These are phyloP conservation scores for Heptranchias perlo DNA, from an alignment of 2,113 vertebrate species.

Conservation along the genomic window DNA sequence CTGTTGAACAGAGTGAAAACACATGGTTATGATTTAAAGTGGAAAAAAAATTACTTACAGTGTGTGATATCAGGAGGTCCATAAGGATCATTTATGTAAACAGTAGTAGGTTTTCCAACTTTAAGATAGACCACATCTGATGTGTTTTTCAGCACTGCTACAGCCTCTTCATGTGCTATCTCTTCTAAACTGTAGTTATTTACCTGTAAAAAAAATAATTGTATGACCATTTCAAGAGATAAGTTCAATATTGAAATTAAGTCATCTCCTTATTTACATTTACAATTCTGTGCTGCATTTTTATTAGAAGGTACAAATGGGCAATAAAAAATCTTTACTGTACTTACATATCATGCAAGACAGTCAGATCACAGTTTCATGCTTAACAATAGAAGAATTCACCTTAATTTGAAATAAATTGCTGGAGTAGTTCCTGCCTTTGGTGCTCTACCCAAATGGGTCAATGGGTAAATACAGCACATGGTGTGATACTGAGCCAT, in stretches of 20 bases:
- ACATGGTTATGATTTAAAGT: neutral
- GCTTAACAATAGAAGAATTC: neutral
- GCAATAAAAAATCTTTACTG: neutral
- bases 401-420: neutral
- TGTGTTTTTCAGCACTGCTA: slow-evolving; percentile 93
- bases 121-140: slow-evolving; percentile 91
- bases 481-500: too few species aligned
- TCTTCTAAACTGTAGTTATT: slow-evolving; percentile 96
- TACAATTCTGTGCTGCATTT: neutral
- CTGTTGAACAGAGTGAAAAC: neutral
- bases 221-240: neutral
- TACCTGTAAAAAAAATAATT: slow-evolving; percentile 59
- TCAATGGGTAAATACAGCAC: neutral
- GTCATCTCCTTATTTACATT: neutral
- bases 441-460: neutral
- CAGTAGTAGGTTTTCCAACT: slow-evolving; percentile 88
- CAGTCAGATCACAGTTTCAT: neutral
- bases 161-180: slow-evolving; percentile 93
- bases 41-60: slow-evolving; percentile 65
- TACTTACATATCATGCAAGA: neutral
- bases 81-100: slow-evolving; percentile 92
- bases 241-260: neutral
- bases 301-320: neutral
- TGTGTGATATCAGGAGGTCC: slow-evolving; percentile 92
- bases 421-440: neutral